Evolutionary conservation across 2,888 invertebrate species (phyloP), one percentile per base, ranked within the genome.

Genomic region (Dasysyrphus tricinctus): DNA sequence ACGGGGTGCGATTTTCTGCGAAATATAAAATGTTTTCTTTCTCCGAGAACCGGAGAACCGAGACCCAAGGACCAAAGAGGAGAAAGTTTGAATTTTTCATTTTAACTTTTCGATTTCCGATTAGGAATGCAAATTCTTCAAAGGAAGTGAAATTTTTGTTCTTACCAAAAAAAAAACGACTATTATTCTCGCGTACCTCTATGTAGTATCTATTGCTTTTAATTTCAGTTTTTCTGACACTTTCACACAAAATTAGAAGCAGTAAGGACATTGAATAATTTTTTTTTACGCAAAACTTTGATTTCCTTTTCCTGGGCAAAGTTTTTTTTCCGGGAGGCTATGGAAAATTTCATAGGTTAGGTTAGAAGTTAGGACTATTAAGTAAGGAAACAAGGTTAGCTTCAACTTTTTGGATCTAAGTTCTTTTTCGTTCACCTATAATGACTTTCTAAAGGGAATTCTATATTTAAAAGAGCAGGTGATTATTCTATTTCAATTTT

Each of bases 61-160:
- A 5, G 14, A 11, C 70, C 54, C 39, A 9, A 70, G 47, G 44
- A 32, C 32, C 42, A 34, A 56, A 19, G 59, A 32, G 11, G 77
- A 72, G 24, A 77, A 81, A 82, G 65, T 82, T 82, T 44, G 47
- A 39, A 67, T 73, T 67, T 59, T 42, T 51, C n/a, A 72, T 59
- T 78, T 78, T 14, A 72, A 78, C 77, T 82, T 82, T 72, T 67
- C 59, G 59, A 77, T 78, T 78, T 82, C 67, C 76, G 70, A 72
- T 81, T 77, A 24, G 32, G 16, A 79, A 74, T 59, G 51, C 51
- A 74, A 67, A 72, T 63, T 32, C 24, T 37, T 67, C 51, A 29
- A 49, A 47, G 32, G 65, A 65, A 47, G 14, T 54, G 4, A 19
- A 67, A 14, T 8, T 57, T 78, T 51, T 59, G 67, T 59, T 42